A percentile compares a stretch with the other conserved stretches of the same genome.
Evolutionary conservation across 2,888 invertebrate species (phyloP).

Genomic region (Chloroclysta siterata): DNA sequence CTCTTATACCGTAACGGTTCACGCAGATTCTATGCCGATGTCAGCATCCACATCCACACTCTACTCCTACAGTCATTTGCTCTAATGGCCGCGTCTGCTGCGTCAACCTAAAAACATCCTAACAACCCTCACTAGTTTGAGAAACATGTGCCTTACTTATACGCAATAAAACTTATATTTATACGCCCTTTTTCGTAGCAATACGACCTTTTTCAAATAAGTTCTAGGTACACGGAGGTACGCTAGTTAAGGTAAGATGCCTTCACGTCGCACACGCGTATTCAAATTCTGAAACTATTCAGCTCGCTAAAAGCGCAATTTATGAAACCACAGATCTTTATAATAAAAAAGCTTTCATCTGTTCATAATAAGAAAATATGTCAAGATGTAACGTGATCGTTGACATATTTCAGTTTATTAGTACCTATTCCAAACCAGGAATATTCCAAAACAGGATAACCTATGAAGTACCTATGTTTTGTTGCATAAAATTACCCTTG

Average conservation of each 20-base stretch:
- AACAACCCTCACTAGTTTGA: conserved; percentile 30
- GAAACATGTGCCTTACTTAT: conserved; percentile 41
- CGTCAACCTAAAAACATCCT: conserved; percentile 40
- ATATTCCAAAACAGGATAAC: no score
- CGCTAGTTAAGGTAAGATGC: conserved; percentile 46
- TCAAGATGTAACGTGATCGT: no score
- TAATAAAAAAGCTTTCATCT: background rate
- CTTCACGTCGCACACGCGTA: conserved; percentile 47
- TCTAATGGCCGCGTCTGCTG: conserved; percentile 63
- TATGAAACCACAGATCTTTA: conserved; percentile 23
- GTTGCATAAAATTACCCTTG: no score
- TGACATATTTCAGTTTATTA: no score
- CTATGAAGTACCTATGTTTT: no score
- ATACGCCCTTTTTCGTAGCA: conserved; percentile 22
- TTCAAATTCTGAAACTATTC: conserved; percentile 50
- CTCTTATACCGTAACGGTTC: conserved; percentile 61
- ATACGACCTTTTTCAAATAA: conserved; percentile 31
- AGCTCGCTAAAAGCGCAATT: conserved; percentile 38
- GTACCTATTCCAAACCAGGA: no score
- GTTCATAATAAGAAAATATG: no score
- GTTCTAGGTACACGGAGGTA: conserved; percentile 45
- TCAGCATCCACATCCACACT: conserved; percentile 57
- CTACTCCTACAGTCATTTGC: conserved; percentile 67
- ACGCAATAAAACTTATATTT: conserved; percentile 43
- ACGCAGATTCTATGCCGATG: conserved; percentile 58